Conservation (phyloP, 2,113 vertebrate species). For the Orcinus orca region DNA sequence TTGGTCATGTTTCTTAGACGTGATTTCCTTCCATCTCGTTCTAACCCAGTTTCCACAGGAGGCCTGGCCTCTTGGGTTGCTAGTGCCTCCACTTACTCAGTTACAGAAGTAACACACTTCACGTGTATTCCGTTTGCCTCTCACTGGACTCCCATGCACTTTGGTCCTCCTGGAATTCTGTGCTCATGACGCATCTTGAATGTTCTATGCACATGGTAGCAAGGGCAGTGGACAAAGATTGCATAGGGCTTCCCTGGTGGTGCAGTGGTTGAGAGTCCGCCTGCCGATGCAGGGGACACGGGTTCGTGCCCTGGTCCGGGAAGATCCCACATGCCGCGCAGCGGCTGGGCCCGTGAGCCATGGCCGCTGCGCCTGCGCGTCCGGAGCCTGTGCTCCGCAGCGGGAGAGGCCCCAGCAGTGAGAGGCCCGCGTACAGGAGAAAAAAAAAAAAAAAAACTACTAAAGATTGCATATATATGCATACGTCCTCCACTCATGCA, state of each 20-base stretch:
- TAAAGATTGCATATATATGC: neutral
- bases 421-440: no score
- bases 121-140: neutral
- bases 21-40: neutral
- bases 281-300: no score
- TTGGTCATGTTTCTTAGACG: neutral
- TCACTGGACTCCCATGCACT: neutral
- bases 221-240: neutral
- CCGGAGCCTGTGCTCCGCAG: no score
- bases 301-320: no score
- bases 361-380: no score
- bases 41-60: neutral
- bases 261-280: no score
- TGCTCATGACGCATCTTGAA: neutral
- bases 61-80: neutral
- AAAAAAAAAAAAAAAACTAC: no score
- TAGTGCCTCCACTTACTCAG: neutral
- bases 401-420: no score
- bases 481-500: neutral
- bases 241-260: no score
- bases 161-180: neutral
- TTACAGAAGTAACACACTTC: neutral
- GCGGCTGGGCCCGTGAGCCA: no score
- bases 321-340: no score
- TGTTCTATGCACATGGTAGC: neutral